Evolutionary conservation across 2,797 vertebrate genomes (phyloP).

Genomic region (Leptodactylus fallax): DNA sequence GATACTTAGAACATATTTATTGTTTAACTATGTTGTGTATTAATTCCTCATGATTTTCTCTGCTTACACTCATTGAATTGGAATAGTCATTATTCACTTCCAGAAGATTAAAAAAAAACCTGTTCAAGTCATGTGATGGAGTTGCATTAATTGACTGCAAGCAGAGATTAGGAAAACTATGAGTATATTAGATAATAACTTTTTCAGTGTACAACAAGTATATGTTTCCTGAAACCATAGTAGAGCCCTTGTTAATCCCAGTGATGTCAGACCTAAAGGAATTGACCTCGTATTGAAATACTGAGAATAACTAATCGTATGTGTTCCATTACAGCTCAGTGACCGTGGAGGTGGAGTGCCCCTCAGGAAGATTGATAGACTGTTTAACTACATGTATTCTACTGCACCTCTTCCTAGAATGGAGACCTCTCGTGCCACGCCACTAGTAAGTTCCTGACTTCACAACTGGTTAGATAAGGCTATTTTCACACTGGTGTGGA

Average conservation of each 20-base stretch:
- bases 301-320: background rate
- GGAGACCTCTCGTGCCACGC: conserved; percentile 85
- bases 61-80: background rate
- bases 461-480: too few relatives aligned
- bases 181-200: background rate
- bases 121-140: background rate
- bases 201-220: background rate
- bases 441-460: conserved; percentile 80
- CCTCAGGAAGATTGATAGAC: conserved; percentile 92
- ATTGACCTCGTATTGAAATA: background rate
- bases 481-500: too few relatives aligned
- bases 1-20: too few relatives aligned
- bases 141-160: background rate
- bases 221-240: too few relatives aligned
- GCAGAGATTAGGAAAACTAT: background rate
- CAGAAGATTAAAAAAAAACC: too few relatives aligned
- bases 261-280: too few relatives aligned
- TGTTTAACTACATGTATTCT: conserved; percentile 98
- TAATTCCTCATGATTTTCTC: too few relatives aligned
- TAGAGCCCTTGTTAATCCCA: too few relatives aligned
- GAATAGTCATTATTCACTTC: background rate
- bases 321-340: conserved; percentile 82
- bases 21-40: too few relatives aligned
- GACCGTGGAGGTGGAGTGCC: conserved; percentile 96
- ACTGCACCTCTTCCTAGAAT: conserved; percentile 91